phyloP scores from a whole-genome alignment of 2,888 invertebrate genomes.

The Ophonus ardosiacus region DNA sequence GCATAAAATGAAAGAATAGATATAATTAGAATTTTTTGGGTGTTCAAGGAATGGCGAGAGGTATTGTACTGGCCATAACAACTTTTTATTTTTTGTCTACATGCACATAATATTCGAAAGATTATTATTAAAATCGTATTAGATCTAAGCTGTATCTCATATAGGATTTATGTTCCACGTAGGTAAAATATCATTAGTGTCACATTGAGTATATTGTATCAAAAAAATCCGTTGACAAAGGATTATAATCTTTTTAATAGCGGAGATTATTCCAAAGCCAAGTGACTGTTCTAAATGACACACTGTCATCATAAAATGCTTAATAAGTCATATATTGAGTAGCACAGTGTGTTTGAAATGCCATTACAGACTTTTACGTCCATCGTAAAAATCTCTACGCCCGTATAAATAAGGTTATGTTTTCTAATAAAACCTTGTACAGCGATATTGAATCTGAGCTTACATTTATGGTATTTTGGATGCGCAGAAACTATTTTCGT shows the following conservation, averaged over 20 bases:
- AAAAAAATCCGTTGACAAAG: constrained; percentile 29
- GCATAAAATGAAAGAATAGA: too few species aligned
- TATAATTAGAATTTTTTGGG: too few species aligned
- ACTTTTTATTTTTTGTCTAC: too few species aligned
- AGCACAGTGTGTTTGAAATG: constrained; percentile 44
- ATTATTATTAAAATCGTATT: constrained; percentile 39
- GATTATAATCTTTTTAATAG: constrained; percentile 39
- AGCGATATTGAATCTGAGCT: constrained; percentile 36
- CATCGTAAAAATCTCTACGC: constrained; percentile 54
- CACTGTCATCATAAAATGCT: constrained; percentile 49
- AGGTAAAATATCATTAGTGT: constrained; percentile 39
- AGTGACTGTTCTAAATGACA: constrained; percentile 38
- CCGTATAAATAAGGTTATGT: constrained; percentile 61
- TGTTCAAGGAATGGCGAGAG: too few species aligned
- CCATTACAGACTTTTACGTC: constrained; percentile 57
- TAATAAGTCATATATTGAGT: constrained; percentile 54
- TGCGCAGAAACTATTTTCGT: not conserved
- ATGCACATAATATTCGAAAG: too few species aligned
- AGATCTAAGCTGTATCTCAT: not conserved
- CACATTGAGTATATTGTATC: constrained; percentile 26
- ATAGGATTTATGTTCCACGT: not conserved
- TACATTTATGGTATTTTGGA: not conserved
- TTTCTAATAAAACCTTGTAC: constrained; percentile 59
- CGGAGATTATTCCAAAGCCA: constrained; percentile 21
- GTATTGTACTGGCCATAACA: too few species aligned